Base-by-base conservation (phyloP, 1,140 invertebrate genomes). In the Cydia fagiglandana region DNA sequence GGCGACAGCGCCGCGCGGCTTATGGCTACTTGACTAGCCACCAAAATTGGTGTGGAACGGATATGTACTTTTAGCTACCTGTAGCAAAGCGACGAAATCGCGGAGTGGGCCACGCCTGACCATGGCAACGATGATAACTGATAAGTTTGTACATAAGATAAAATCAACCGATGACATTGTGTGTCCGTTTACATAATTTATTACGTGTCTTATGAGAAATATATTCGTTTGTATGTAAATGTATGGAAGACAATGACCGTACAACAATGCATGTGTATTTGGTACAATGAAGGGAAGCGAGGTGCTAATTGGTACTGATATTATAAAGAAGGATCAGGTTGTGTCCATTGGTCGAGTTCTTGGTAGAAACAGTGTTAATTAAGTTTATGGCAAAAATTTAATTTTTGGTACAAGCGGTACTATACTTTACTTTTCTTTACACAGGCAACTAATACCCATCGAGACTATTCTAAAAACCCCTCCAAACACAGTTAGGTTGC, bases 211-310 rank as follows among this genome's bases (percentile, higher is more conserved):
- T 70, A 70, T 70, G 66, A 70, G 66, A 70, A 70, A 20, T 38
- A 70, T 70, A 70, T 70, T 70, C 66, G 66, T 70, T 70, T 70
- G 66, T 70, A 70, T 70, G 66, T 70, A 38, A 70, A 70, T 70
- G n/a, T 5, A 30, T 38, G 24, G 38, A 45, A 68, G 64, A 70
- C 66, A 70, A 70, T 70, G 66, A 70, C 66, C 66, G 66, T 38
- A 38, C 7, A 70, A 70, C 66, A 70, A 70, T 70, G 66, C 15
- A 70, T 17, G n/a, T 70, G 30, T 70, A 45, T 70, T 70, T 70
- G 66, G 66, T 38, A 70, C 66, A 70, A 70, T 70, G 66, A 70
- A 17, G 66, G 66, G 66, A 70, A 70, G 66, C 66, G 34, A n/a
- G 24, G 34, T 70, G 17, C 66, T 70, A 70, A 70, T 70, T 70